Evolutionary conservation across 2,797 vertebrate species (phyloP).

Genomic region (Chelidonichthys spinosus): DNA sequence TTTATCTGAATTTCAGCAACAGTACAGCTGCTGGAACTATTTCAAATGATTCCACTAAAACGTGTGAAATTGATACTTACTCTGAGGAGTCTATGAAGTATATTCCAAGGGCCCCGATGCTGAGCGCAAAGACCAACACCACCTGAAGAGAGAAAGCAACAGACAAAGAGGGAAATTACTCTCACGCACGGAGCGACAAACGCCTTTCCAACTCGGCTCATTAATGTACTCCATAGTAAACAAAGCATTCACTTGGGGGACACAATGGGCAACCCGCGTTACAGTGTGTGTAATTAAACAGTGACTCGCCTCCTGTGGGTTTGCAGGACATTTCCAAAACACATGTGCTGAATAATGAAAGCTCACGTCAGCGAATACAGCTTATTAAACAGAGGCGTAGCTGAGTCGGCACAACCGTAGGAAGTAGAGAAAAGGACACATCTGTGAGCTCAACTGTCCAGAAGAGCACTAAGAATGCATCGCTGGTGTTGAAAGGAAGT

Average conservation of each 20-base stretch:
- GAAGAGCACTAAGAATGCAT: slow-evolving; percentile 23
- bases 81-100: slow-evolving; percentile 99
- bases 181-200: slow-evolving; percentile 14
- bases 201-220: slow-evolving; percentile 1
- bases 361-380: slow-evolving; percentile 48
- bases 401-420: slow-evolving; percentile 14
- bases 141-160: slow-evolving; percentile 87
- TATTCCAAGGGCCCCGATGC: slow-evolving; percentile 99
- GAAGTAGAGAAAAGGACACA: slow-evolving; percentile 34
- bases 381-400: slow-evolving; percentile 24
- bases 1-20: slow-evolving; percentile 9
- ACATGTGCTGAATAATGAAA: slow-evolving; percentile 60
- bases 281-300: slow-evolving; percentile 62
- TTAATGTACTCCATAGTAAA: slow-evolving; percentile 33
- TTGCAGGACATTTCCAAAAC: slow-evolving; percentile 55
- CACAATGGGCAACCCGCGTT: slow-evolving; percentile 29
- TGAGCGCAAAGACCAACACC: slow-evolving; percentile 99
- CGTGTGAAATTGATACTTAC: slow-evolving; percentile 87
- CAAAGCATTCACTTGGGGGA: slow-evolving; percentile 26
- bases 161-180: slow-evolving; percentile 43
- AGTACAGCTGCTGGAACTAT: not conserved
- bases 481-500: slow-evolving; percentile 31
- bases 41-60: slow-evolving; percentile 16
- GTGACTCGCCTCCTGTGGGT: slow-evolving; percentile 31
- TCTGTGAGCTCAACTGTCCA: slow-evolving; percentile 16